Conservation (phyloP, 2,797 vertebrate species). For the Hydrocynus forskahlii region DNA sequence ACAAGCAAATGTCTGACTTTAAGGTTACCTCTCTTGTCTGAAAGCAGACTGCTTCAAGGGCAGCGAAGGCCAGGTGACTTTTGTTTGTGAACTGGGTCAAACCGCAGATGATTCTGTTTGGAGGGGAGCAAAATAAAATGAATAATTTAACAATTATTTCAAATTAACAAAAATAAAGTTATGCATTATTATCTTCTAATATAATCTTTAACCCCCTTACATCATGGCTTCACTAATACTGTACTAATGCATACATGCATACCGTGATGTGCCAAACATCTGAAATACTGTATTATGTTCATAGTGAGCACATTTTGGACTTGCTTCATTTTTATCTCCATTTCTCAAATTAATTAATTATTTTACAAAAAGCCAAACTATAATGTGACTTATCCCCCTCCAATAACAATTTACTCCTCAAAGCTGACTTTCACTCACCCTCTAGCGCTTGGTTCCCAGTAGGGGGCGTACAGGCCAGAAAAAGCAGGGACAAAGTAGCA, state of each 20-base stretch:
- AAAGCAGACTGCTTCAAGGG: slow-evolving; percentile 96
- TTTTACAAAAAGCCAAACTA: neutral
- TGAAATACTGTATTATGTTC: too few species aligned
- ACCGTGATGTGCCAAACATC: too few species aligned
- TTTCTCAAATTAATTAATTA: neutral
- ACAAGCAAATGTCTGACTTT: neutral
- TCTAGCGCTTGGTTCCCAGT: slow-evolving; percentile 97
- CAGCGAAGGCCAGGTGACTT: slow-evolving; percentile 94
- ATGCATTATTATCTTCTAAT: too few species aligned
- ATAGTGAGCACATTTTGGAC: too few species aligned
- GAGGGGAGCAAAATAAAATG: slow-evolving; percentile 36
- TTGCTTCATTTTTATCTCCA: too few species aligned
- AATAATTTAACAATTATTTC: neutral
- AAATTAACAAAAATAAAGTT: neutral
- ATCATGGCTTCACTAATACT: neutral
- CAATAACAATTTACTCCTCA: neutral
- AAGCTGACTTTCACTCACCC: slow-evolving; percentile 77
- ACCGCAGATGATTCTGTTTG: slow-evolving; percentile 92
- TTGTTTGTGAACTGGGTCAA: slow-evolving; percentile 97
- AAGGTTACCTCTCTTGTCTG: slow-evolving; percentile 92
- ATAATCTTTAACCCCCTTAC: neutral
- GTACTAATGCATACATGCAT: too few species aligned
- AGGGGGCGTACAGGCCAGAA: slow-evolving; percentile 95
- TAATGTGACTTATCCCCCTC: neutral
- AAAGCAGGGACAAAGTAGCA: slow-evolving; percentile 98